These are phyloP conservation scores for Oncorhynchus keta DNA, from an alignment of 2,113 vertebrate species.

Conservation along the genomic window DNA sequence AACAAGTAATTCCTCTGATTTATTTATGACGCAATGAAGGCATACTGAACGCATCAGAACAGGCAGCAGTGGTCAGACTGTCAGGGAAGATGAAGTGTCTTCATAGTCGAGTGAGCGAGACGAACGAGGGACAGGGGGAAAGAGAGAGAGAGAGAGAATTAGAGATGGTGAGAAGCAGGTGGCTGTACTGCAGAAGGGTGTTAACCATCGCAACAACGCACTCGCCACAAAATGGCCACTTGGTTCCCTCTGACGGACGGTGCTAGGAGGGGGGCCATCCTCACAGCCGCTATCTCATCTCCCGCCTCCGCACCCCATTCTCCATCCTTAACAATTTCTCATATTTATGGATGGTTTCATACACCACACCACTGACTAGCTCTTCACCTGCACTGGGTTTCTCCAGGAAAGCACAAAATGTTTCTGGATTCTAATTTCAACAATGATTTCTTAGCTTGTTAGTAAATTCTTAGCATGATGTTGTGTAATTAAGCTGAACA, in stretches of 20 bases:
- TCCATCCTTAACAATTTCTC: conserved; percentile 59
- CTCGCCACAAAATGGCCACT: conserved; percentile 75
- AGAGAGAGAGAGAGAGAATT: conserved; percentile 22
- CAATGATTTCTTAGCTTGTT: background rate
- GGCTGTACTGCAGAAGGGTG: conserved; percentile 67
- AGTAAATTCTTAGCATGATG: background rate
- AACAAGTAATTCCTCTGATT: conserved; percentile 95
- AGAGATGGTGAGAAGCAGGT: conserved; percentile 53
- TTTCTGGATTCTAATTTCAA: conserved; percentile 28
- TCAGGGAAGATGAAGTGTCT: conserved; percentile 93
- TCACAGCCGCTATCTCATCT: conserved; percentile 55
- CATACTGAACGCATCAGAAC: conserved; percentile 92
- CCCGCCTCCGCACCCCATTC: conserved; percentile 54
- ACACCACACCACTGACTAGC: conserved; percentile 41
- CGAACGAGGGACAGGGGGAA: conserved; percentile 54
- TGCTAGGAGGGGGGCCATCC: conserved; percentile 40
- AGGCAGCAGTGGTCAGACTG: conserved; percentile 96
- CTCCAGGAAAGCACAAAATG: conserved; percentile 27
- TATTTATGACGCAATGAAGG: conserved; percentile 99
- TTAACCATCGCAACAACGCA: conserved; percentile 83
- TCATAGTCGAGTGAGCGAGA: conserved; percentile 86
- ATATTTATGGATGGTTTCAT: conserved; percentile 53
- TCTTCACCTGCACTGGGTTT: conserved; percentile 41
- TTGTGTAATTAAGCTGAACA: background rate
- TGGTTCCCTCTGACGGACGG: conserved; percentile 61